Evolutionary conservation across 2,797 vertebrate species (phyloP).

Genomic region (Scarus forsteni): DNA sequence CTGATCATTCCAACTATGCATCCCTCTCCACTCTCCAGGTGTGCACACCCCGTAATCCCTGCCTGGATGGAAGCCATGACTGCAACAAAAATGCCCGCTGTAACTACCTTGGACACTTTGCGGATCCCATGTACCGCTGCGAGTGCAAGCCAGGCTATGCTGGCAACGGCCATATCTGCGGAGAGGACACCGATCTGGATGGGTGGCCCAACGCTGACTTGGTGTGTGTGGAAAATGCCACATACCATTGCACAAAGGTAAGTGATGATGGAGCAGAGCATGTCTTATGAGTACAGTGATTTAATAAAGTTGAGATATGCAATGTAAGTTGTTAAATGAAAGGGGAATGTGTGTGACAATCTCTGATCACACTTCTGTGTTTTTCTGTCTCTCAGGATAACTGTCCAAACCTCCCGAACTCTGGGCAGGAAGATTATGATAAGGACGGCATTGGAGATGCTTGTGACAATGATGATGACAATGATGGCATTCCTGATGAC

Average conservation of each 20-base stretch:
- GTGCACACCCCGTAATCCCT: constrained; percentile 96
- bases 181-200: constrained; percentile 96
- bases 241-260: constrained; percentile 98
- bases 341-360: neutral
- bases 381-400: constrained; percentile 88
- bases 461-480: constrained; percentile 95
- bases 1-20: constrained; percentile 7
- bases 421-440: constrained; percentile 98
- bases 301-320: no score
- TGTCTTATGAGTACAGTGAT: no score
- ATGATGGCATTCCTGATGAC: constrained; percentile 94
- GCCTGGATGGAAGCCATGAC: constrained; percentile 94
- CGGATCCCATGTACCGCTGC: constrained; percentile 96
- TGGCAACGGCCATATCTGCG: constrained; percentile 97
- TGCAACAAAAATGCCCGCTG: constrained; percentile 98
- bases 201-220: constrained; percentile 97
- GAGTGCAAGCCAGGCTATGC: constrained; percentile 97
- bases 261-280: neutral
- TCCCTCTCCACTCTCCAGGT: constrained; percentile 79
- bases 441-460: constrained; percentile 96
- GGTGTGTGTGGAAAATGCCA: constrained; percentile 95
- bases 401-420: constrained; percentile 97
- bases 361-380: constrained; percentile 5
- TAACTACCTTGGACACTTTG: constrained; percentile 97
- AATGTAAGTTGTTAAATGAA: no score